These are phyloP conservation scores for Heliconius himera DNA, from an alignment of 1,140 invertebrate species.

Conservation along the genomic window DNA sequence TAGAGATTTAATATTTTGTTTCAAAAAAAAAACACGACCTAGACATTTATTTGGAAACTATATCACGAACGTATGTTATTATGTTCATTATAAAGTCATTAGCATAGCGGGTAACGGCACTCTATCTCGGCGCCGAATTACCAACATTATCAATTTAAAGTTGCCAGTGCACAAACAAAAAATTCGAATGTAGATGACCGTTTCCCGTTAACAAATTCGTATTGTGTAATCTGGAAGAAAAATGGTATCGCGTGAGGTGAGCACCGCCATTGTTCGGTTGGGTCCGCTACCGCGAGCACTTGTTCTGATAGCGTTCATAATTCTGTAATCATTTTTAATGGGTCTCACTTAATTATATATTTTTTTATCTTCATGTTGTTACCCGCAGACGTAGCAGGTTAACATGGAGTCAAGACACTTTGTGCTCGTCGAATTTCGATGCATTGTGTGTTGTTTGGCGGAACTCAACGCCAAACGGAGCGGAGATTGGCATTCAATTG, in stretches of 20 bases:
- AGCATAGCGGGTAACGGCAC: conserved; percentile 74
- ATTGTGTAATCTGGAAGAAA: conserved; percentile 80
- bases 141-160: conserved; percentile 80
- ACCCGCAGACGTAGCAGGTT: too few species aligned
- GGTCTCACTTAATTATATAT: too few species aligned
- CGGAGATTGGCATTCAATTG: too few species aligned
- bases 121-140: conserved; percentile 75
- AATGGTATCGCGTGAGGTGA: conserved; percentile 74
- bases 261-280: conserved; percentile 58
- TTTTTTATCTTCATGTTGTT: too few species aligned
- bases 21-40: conserved; percentile 57
- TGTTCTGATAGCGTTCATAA: not conserved
- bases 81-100: conserved; percentile 71
- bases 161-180: conserved; percentile 76
- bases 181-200: conserved; percentile 75
- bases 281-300: conserved; percentile 36
- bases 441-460: too few species aligned
- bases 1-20: conserved; percentile 34
- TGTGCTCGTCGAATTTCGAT: too few species aligned
- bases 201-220: conserved; percentile 80
- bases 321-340: not conserved
- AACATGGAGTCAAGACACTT: too few species aligned
- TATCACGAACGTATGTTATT: conserved; percentile 75
- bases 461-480: too few species aligned
- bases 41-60: conserved; percentile 78